Evolutionary conservation across 2,888 invertebrate species (phyloP), one percentile per base, ranked within the genome.

Genomic region (Philopedon plagiatum): DNA sequence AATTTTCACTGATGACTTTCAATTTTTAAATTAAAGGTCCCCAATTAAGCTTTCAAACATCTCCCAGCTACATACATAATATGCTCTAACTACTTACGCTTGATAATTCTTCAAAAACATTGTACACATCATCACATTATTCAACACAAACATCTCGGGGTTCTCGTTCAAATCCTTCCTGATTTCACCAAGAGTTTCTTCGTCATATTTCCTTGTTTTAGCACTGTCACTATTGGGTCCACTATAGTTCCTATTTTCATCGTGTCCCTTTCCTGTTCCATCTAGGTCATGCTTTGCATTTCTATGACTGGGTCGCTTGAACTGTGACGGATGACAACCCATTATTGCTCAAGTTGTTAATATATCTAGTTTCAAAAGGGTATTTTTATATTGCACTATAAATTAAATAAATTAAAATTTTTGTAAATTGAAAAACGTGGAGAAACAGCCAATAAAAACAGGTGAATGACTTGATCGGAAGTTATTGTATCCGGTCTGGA

Each of bases 91-190:
- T n/a, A 85, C 89, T 87, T 84, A 94, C 94, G 90, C 88, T 82
- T 94, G 92, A 81, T 90, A 94, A 83, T 94, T 92, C 76, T 91
- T 90, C 80, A 93, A 94, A 85, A 95, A 94, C 85, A 94, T 93
- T 19, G 93, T 87, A 11, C 91, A 90, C 82, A 94, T 87, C 64
- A 94, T 87, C 67, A 94, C 88, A 82, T 94, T 93, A 82, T 95
- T 94, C 9, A 94, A 84, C 8, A 94, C 85, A 83, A 95, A 95
- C 2, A 89, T 87, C 79, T 93, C 90, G 5, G 92, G 88, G 77
- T 91, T 89, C 5, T 87, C 87, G 49, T 87, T 85, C 13, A 92
- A 87, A 80, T 91, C 89, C 78, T 88, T 86, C 76, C 88, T 86
- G 87, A 94, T 86, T 49, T 86, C 86, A 51, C 87, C 83, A 66